Evolutionary conservation across 2,113 vertebrate genomes (phyloP).

Genomic region (Malaclemys terrapin): DNA sequence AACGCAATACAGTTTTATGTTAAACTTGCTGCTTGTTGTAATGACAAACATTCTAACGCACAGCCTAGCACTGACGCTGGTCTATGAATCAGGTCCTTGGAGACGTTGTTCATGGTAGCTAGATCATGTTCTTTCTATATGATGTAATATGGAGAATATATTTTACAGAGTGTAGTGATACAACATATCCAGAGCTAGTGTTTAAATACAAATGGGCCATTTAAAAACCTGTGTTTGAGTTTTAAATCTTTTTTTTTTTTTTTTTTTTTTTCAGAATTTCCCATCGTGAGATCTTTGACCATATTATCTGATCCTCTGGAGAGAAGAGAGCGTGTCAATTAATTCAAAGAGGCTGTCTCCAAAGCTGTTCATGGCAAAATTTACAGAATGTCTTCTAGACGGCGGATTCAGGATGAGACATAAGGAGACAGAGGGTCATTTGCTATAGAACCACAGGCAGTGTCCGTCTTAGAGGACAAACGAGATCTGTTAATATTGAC

Average conservation of each 20-base stretch:
- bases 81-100: background rate
- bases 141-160: background rate
- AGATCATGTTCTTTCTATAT: background rate
- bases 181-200: fast-evolving
- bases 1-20: background rate
- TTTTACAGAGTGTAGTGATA: background rate
- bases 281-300: constrained; percentile 49
- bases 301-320: background rate
- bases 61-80: background rate
- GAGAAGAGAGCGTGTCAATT: constrained; percentile 17
- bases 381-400: background rate
- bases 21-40: fast-evolving
- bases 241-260: background rate
- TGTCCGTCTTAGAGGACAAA: background rate
- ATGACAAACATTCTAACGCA: fast-evolving
- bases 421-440: background rate
- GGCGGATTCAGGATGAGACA: background rate
- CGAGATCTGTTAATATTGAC: background rate
- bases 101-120: background rate
- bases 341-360: constrained; percentile 27
- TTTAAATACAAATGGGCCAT: fast-evolving
- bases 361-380: constrained; percentile 57
- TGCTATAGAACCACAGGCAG: fast-evolving
- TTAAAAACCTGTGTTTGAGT: background rate
- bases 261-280: constrained; percentile 58